phyloP scores from a whole-genome alignment of 2,797 vertebrate species.

The Notolabrus celidotus region DNA sequence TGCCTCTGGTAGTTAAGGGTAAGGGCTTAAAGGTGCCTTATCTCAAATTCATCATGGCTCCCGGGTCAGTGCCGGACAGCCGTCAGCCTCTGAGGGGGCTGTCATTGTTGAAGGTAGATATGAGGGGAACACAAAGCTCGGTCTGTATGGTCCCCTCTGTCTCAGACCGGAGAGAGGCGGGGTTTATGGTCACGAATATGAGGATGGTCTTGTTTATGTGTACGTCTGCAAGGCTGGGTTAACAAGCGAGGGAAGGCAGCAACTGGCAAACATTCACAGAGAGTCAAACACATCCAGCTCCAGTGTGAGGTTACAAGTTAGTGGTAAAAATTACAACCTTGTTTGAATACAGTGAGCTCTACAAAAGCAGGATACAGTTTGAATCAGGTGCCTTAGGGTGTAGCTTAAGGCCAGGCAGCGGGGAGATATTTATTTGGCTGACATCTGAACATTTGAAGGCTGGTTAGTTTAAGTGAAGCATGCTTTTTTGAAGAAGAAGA shows the following conservation, averaged over 20 bases:
- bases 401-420: no score
- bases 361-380: no score
- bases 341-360: no score
- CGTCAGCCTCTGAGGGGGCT: conserved; percentile 62
- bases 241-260: not conserved
- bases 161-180: not conserved
- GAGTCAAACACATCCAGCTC: not conserved
- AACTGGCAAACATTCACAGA: not conserved
- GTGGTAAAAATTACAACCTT: no score
- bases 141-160: not conserved
- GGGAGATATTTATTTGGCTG: no score
- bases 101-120: conserved; percentile 63
- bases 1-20: conserved; percentile 63
- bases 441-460: no score
- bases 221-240: not conserved
- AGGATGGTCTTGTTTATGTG: not conserved
- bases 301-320: not conserved
- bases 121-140: conserved; percentile 25
- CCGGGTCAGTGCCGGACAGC: conserved; percentile 66
- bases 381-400: no score
- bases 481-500: no score
- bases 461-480: no score
- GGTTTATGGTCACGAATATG: not conserved
- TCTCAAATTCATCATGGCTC: conserved; percentile 74
- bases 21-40: conserved; percentile 71